Evolutionary conservation across 2,113 vertebrate genomes (phyloP), one percentile per base, ranked within the genome.

Genomic region (Seriola dumerili): DNA sequence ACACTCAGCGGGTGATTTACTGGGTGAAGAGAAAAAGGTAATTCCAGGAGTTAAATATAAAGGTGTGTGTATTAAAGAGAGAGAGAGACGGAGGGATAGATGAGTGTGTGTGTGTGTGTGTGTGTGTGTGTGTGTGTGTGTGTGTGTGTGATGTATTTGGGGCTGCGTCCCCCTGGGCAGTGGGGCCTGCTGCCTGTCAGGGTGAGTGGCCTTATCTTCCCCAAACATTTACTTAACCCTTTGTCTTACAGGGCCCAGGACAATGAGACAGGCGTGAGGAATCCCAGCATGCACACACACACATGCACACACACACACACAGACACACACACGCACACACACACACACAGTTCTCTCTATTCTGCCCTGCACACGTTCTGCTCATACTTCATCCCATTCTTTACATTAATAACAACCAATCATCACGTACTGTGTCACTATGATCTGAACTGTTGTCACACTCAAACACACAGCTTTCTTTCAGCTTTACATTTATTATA

Each of bases 171-270:
- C 81, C 80, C 88, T 92, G 91, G 94, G 91, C 93, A 86, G 89
- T 90, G 94, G 95, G 95, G 96, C 92, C 96, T 96, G 95, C 93
- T 94, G 96, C 91, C 95, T 96, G 95, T 96, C 96, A 96, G 93
- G 84, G 89, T 94, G 95, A 94, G 92, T 91, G 94, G 91, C 89
- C 95, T 96, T 95, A 94, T 96, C 96, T 96, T 96, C 92, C 92
- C 94, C 94, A 96, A 96, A 96, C 88, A 94, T 97, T 96, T 96
- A 95, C 95, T 97, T 96, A 95, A 96, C 96, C 95, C 96, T 96
- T 96, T 95, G 93, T 96, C 96, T 96, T 94, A 93, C 93, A 93
- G 96, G 84, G 84, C 76, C 42, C 81, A 87, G 89, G 95, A 97
- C 94, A 96, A 95, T 95, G 88, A 94, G 89, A 87, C 84, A 81